Conservation (phyloP, 2,888 invertebrate genomes). For the Plebejus melissa region DNA sequence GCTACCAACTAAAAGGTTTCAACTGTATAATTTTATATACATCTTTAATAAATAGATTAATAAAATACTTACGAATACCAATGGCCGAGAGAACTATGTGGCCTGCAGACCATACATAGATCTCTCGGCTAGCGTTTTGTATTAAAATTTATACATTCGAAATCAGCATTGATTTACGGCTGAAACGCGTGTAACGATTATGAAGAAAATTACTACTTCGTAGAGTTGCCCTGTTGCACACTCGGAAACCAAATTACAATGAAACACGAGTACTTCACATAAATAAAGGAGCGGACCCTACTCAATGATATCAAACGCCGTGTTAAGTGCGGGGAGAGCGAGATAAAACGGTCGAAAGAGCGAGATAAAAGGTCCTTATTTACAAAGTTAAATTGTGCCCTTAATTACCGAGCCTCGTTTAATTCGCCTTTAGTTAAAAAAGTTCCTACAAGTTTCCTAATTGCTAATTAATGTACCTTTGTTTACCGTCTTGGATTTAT, state of each 20-base stretch:
- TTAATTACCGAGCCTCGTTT: slow-evolving; percentile 25
- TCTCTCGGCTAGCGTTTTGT: too few relatives aligned
- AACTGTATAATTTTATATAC: not conserved
- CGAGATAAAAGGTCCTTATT: slow-evolving; percentile 21
- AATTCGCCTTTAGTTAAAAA: slow-evolving; percentile 23
- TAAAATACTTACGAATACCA: too few relatives aligned
- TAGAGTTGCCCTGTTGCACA: not conserved
- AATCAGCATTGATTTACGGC: too few relatives aligned
- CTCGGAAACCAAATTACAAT: slow-evolving; percentile 4
- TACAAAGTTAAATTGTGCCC: slow-evolving; percentile 26
- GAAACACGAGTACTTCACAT: slow-evolving; percentile 19
- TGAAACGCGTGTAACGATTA: not conserved
- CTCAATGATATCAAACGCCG: slow-evolving; percentile 26
- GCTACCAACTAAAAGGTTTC: not conserved
- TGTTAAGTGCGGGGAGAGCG: slow-evolving; percentile 23
- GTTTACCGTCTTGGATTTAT: not conserved
- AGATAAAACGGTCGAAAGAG: slow-evolving; percentile 7
- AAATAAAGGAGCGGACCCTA: slow-evolving; percentile 20
- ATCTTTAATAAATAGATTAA: too few relatives aligned
- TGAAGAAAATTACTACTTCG: not conserved
- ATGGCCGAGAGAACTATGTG: too few relatives aligned
- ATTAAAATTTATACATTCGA: too few relatives aligned
- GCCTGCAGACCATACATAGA: too few relatives aligned
- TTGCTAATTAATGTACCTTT: slow-evolving; percentile 22
- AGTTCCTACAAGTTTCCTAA: slow-evolving; percentile 17